Percentiles rank a stretch among this genome's conserved stretches.
Conservation (phyloP, 2,888 invertebrate genomes). For the Drosophila borealis region DNA sequence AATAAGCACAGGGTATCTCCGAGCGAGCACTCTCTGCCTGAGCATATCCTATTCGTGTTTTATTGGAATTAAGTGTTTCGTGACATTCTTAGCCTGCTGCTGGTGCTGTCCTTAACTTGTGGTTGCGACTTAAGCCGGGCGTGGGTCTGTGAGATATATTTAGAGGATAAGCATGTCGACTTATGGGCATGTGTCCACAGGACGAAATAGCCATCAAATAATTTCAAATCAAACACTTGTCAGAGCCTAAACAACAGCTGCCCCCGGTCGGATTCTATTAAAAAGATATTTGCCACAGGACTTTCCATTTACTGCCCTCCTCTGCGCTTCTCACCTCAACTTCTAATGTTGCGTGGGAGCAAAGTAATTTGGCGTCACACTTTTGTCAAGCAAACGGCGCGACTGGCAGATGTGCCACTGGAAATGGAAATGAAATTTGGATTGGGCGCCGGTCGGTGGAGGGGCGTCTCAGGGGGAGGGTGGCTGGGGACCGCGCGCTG, state of each 20-base stretch:
- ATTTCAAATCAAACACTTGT: constrained; percentile 69
- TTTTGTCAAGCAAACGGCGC: constrained; percentile 26
- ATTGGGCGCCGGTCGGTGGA: neutral
- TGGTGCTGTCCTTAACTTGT: constrained; percentile 3
- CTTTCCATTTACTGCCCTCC: neutral
- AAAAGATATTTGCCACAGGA: constrained; percentile 61
- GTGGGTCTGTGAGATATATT: constrained; percentile 12
- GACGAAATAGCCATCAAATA: constrained; percentile 48
- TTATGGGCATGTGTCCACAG: constrained; percentile 6
- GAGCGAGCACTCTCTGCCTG: too few relatives aligned
- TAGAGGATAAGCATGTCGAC: constrained; percentile 1
- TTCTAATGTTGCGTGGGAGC: constrained; percentile 15
- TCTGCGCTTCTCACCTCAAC: neutral
- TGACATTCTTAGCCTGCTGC: constrained; percentile 7
- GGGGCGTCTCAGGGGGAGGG: neutral
- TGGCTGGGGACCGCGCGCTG: neutral
- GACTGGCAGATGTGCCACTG: neutral
- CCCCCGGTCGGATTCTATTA: constrained; percentile 48
- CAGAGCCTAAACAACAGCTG: constrained; percentile 8
- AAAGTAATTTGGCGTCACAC: constrained; percentile 39
- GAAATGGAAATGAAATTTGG: constrained; percentile 33
- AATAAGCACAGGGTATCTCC: neutral
- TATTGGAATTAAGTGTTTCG: constrained; percentile 6
- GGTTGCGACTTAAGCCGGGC: constrained; percentile 6
- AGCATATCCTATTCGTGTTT: neutral